Percentiles rank a stretch among this genome's conserved stretches.
Conservation (phyloP, 2,113 vertebrate genomes). For the Scatophagus argus region DNA sequence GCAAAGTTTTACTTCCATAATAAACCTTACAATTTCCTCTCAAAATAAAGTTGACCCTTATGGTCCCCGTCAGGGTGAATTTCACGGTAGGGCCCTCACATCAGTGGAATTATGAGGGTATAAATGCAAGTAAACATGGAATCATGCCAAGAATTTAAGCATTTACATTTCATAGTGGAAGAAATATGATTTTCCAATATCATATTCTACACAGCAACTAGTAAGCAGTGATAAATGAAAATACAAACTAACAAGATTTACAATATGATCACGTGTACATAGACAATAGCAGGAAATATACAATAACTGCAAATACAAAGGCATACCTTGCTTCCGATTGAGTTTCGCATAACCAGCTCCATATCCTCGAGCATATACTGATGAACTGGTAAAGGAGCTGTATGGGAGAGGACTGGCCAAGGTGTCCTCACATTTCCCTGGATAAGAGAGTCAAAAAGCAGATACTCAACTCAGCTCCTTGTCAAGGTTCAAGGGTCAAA, state of each 20-base stretch:
- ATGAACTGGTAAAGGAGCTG: constrained; percentile 91
- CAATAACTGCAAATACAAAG: background rate
- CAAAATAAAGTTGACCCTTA: no score
- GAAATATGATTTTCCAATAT: no score
- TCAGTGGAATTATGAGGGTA: no score
- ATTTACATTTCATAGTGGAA: no score
- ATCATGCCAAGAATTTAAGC: no score
- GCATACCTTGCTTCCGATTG: constrained; percentile 89
- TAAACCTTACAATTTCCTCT: no score
- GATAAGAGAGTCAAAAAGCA: background rate
- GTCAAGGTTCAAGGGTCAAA: no score
- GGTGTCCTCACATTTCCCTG: constrained; percentile 93
- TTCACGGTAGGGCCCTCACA: no score
- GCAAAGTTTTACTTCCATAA: no score
- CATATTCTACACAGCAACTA: no score
- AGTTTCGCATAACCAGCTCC: constrained; percentile 93
- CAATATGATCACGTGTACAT: background rate
- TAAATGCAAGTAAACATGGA: no score
- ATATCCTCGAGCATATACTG: constrained; percentile 85
- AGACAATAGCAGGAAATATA: background rate
- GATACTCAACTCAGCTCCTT: background rate
- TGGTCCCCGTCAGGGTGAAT: no score
- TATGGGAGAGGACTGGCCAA: constrained; percentile 89
- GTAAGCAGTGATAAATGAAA: background rate
- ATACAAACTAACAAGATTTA: background rate